A percentile compares a stretch with the other conserved stretches of the same genome.
These are phyloP conservation scores for Saturnia japonica DNA, from an alignment of 2,888 invertebrate species.

Conservation along the genomic window DNA sequence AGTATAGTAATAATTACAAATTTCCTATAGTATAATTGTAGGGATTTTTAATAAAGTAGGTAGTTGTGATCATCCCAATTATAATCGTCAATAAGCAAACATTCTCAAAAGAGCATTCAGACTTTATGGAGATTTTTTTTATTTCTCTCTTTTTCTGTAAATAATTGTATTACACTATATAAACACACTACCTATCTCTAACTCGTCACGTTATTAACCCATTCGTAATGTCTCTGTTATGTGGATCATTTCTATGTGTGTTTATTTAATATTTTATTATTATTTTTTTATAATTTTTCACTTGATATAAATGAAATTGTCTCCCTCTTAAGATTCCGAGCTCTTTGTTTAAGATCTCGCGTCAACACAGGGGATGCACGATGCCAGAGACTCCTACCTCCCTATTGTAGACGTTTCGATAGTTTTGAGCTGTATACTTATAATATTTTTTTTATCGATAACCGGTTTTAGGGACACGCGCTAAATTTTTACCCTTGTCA, in stretches of 20 bases:
- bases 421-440: constrained; percentile 9
- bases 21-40: no score
- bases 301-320: constrained; percentile 64
- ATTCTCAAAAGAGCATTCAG: constrained; percentile 51
- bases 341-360: constrained; percentile 70
- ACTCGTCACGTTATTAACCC: constrained; percentile 69
- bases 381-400: constrained; percentile 76
- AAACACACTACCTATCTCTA: constrained; percentile 59
- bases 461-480: constrained; percentile 41
- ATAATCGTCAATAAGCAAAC: constrained; percentile 26
- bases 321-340: constrained; percentile 78
- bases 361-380: constrained; percentile 81
- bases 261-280: constrained; percentile 45
- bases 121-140: constrained; percentile 4
- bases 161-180: constrained; percentile 59
- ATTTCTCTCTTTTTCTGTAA: constrained; percentile 48
- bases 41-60: background rate
- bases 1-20: no score
- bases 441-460: constrained; percentile 29
- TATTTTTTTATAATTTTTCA: constrained; percentile 46
- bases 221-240: constrained; percentile 65
- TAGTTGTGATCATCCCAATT: background rate
- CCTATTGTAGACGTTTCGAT: constrained; percentile 53
- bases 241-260: constrained; percentile 55
- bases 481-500: constrained; percentile 26